Evolutionary conservation across 1,140 invertebrate genomes (phyloP).

Genomic region (Brachionus koreanus): DNA sequence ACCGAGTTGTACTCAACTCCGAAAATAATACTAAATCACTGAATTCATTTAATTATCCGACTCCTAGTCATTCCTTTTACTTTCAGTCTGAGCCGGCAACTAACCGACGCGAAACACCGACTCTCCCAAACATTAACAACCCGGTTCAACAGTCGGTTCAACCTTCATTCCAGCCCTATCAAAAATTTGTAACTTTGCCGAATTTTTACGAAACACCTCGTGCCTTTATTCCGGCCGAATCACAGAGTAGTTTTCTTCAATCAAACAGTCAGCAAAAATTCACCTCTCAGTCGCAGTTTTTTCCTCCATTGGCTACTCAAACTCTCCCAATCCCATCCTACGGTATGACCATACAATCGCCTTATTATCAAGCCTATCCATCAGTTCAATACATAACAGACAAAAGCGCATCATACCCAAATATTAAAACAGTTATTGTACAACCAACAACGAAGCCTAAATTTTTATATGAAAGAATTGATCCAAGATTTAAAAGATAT

Average conservation of each 20-base stretch:
- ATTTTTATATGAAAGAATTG: not conserved
- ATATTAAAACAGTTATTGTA: conserved; percentile 12
- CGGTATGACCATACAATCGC: conserved; percentile 14
- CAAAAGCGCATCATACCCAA: not conserved
- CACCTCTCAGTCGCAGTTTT: conserved; percentile 7
- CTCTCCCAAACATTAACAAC: not conserved
- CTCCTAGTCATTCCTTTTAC: conserved; percentile 4
- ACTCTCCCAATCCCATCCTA: not conserved
- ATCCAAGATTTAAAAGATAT: not conserved
- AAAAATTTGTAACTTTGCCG: conserved; percentile 28
- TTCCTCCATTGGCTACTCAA: not conserved
- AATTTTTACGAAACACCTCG: conserved; percentile 14
- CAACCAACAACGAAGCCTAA: not conserved
- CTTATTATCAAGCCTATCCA: conserved; percentile 11
- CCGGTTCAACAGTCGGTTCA: not conserved
- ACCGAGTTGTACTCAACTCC: not conserved
- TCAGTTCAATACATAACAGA: not conserved
- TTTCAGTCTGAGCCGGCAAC: not conserved
- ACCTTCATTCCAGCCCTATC: not conserved
- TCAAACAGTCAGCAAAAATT: not conserved
- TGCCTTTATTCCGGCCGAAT: not conserved
- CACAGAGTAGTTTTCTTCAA: not conserved
- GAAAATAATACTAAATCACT: not conserved
- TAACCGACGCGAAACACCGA: not conserved
- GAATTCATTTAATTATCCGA: not conserved